A percentile compares a stretch with the other conserved stretches of the same genome.
These are phyloP conservation scores for Rugalucina vietnamica DNA, from an alignment of 2,888 invertebrate genomes.

Conservation along the genomic window DNA sequence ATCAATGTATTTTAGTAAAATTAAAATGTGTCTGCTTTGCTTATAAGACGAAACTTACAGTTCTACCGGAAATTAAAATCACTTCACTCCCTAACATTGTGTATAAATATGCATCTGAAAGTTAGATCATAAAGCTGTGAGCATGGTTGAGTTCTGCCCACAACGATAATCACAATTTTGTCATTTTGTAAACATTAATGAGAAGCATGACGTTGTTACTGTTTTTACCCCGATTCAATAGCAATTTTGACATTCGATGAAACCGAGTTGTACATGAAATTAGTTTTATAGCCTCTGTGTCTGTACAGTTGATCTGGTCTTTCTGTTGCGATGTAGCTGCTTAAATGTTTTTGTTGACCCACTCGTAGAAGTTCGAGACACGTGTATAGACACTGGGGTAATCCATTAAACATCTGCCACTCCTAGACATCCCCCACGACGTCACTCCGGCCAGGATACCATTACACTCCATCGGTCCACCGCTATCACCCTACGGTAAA, in stretches of 20 bases:
- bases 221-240: background rate
- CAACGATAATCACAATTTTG: no score
- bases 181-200: no score
- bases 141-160: no score
- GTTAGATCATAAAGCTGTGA: no score
- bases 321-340: background rate
- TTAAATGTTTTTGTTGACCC: background rate
- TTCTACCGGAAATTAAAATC: no score
- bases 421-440: background rate
- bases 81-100: no score
- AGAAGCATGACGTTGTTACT: background rate
- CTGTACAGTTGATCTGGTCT: background rate
- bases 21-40: no score
- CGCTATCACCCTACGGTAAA: background rate
- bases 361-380: background rate
- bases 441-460: background rate
- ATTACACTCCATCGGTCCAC: background rate
- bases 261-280: background rate
- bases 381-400: background rate
- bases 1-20: no score
- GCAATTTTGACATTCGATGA: background rate
- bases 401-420: background rate
- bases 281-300: background rate
- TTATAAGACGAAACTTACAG: no score
- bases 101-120: no score